Percentiles rank a stretch among this genome's conserved stretches.
Evolutionary conservation across 2,113 vertebrate genomes (phyloP).

Genomic region (Lycaon pictus): DNA sequence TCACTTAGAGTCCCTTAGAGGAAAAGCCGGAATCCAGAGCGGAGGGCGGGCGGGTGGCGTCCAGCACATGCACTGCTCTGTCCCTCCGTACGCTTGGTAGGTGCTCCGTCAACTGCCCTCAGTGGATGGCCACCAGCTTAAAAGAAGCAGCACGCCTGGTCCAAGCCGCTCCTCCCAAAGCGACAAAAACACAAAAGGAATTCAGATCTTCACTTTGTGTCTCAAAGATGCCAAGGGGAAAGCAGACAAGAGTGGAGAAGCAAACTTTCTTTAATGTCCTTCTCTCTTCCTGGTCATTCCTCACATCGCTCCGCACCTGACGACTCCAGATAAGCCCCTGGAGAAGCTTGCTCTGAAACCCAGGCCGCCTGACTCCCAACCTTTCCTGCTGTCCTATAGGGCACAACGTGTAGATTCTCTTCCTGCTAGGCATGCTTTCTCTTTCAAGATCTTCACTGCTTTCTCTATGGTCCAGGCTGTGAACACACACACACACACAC

Average conservation of each 20-base stretch:
- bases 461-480: background rate
- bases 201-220: background rate
- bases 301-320: accelerated
- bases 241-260: accelerated
- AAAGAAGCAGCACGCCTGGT: accelerated
- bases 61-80: background rate
- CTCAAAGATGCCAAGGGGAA: background rate
- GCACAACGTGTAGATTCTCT: background rate
- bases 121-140: accelerated
- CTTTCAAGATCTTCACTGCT: background rate
- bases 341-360: background rate
- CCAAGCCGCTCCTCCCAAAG: background rate
- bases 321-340: accelerated
- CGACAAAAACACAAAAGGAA: background rate
- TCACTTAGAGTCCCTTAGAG: background rate
- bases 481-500: too few relatives aligned
- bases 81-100: too few relatives aligned
- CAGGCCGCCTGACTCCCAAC: background rate
- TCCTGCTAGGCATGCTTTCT: background rate
- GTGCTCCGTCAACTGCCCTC: accelerated
- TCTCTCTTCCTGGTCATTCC: too few relatives aligned
- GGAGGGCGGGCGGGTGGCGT: background rate
- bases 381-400: background rate
- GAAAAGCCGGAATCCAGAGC: background rate
- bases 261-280: too few relatives aligned